These are phyloP conservation scores for Perdix hodgsoniae DNA, from an alignment of 2,797 vertebrate genomes.

Conservation along the genomic window DNA sequence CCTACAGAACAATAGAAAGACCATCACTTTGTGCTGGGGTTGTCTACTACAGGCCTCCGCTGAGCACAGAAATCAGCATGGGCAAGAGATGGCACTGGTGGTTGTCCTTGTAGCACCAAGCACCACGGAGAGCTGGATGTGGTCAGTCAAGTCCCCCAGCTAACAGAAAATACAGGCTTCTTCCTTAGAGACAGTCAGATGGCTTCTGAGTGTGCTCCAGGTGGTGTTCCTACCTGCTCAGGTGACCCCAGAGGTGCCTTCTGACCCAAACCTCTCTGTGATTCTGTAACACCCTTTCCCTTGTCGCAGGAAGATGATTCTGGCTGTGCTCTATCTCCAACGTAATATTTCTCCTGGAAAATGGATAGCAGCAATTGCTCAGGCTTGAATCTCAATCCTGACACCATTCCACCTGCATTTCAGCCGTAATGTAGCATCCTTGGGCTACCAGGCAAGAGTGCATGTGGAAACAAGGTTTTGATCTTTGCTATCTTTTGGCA, in stretches of 20 bases:
- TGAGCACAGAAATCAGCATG: too few species aligned
- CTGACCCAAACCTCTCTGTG: background rate
- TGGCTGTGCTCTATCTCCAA: background rate
- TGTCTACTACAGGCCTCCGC: too few species aligned
- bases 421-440: background rate
- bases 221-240: background rate
- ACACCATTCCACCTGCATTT: background rate
- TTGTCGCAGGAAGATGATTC: background rate
- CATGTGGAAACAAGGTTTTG: rapidly evolving
- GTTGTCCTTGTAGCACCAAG: background rate
- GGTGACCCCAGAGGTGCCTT: background rate
- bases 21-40: too few species aligned
- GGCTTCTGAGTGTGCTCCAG: background rate
- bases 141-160: background rate
- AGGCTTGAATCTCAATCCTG: background rate
- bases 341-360: background rate
- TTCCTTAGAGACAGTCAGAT: background rate
- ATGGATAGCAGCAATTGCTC: background rate
- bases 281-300: background rate
- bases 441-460: background rate
- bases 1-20: too few species aligned
- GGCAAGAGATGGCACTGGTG: too few species aligned
- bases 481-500: background rate
- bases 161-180: background rate
- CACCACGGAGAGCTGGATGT: background rate